Base-by-base conservation (phyloP, 2,888 invertebrate species). In the Pogonocherus hispidulus region DNA sequence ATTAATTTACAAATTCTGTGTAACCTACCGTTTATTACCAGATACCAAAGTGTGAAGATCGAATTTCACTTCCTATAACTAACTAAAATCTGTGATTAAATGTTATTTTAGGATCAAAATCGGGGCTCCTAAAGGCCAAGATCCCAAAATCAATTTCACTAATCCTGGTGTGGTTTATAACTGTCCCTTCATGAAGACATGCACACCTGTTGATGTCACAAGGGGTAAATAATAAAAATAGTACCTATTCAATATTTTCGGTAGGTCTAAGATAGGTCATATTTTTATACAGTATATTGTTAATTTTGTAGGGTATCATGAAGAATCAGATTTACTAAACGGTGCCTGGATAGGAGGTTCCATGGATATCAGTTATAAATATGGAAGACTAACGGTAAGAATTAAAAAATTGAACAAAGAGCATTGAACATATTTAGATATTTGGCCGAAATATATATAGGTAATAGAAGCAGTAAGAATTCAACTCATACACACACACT, bases 301-400 rank as follows among this genome's bases (percentile, higher is more conserved):
- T 18, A 18, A 55, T 55, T 55, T 23, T 11, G 8, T 27, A 54
- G 54, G 22, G 0, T n/a, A 18, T 23, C 3, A 16, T 2, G 16
- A 44, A 3, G 0, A 6, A 1, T 1, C 3, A 5, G 22, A 41
- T 11, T 8, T 19, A 20, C 27, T 59, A 6, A 74, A 82, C 49
- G 69, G 78, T 55, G 81, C 84, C 8, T 85, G 84, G 84, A 79
- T 84, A n/a, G 86, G 87, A 9, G 85, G 82, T 11, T 72, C 82
- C 1, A 84, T 86, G 80, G 84, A 83, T 62, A 79, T 86, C 8
- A 81, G 80, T 74, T 80, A 80, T 57, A 71, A 75, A 47, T 73
- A 63, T 3, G 63, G 79, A 22, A 77, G 73, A 67, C 70, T 82
- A 71, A 81, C 81, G 73, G 86, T 86, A 79, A 66, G 80, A 14